A percentile compares a stretch with the other conserved stretches of the same genome.
phyloP scores from a whole-genome alignment of 2,113 vertebrate genomes.

The Nycticorax nycticorax region DNA sequence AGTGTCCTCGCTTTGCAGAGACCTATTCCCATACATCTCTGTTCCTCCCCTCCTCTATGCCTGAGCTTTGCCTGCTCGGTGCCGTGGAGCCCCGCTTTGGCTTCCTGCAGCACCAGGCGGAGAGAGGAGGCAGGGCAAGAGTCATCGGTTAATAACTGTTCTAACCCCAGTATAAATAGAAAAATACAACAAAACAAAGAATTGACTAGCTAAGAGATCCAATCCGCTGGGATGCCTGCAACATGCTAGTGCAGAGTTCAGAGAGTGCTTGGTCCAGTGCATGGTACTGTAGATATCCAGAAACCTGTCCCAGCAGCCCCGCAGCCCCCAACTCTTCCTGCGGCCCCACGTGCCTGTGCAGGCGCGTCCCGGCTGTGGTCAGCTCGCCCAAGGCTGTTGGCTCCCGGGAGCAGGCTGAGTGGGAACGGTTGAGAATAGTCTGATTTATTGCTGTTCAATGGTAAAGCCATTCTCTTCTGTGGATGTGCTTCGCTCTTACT shows the following conservation, averaged over 20 bases:
- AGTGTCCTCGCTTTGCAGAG: neutral
- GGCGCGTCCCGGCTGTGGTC: fast-evolving
- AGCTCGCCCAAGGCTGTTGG: neutral
- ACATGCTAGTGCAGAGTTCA: conserved; percentile 35
- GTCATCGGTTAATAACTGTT: conserved; percentile 44
- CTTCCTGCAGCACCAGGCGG: neutral
- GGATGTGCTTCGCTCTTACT: conserved; percentile 46
- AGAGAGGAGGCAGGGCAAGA: conserved; percentile 21
- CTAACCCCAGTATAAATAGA: conserved; percentile 64
- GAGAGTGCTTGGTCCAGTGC: conserved; percentile 56
- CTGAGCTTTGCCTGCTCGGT: neutral
- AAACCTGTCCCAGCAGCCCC: neutral
- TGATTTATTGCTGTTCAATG: neutral
- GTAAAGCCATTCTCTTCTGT: neutral
- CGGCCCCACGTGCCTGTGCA: neutral
- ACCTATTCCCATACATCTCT: neutral
- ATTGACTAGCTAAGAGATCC: conserved; percentile 57
- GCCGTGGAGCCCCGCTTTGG: fast-evolving
- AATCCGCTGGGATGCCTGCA: neutral
- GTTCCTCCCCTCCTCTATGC: neutral
- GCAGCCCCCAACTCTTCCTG: neutral
- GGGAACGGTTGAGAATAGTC: neutral
- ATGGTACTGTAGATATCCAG: conserved; percentile 36
- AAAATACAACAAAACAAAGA: conserved; percentile 51
- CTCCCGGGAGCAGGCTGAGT: neutral